Percentiles rank a stretch among this genome's conserved stretches.
Evolutionary conservation across 2,113 vertebrate species (phyloP).

Genomic region (Pangasianodon hypophthalmus): DNA sequence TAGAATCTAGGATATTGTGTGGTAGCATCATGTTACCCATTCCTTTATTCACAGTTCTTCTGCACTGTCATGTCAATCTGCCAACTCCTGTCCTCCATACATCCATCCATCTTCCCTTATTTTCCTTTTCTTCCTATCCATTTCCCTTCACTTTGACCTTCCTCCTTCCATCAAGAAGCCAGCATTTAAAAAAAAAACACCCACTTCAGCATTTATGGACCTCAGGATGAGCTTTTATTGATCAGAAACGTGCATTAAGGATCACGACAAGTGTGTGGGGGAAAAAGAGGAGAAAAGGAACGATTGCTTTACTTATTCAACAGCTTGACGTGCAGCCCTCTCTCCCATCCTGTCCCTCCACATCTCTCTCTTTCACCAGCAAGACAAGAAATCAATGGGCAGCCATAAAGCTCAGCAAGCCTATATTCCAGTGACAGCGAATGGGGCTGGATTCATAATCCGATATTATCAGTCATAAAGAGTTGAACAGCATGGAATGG

Average conservation of each 20-base stretch:
- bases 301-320: constrained; percentile 59
- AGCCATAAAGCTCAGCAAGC: constrained; percentile 48
- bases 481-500: constrained; percentile 29
- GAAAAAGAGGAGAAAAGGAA: constrained; percentile 32
- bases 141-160: neutral
- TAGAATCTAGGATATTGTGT: neutral
- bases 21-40: neutral
- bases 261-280: constrained; percentile 41
- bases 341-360: constrained; percentile 21
- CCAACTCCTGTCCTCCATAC: neutral
- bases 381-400: constrained; percentile 59
- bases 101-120: neutral
- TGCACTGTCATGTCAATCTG: neutral
- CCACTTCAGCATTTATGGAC: constrained; percentile 68
- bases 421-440: constrained; percentile 46
- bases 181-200: constrained; percentile 58
- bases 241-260: constrained; percentile 64
- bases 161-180: constrained; percentile 26
- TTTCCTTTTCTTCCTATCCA: neutral
- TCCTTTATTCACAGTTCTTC: neutral
- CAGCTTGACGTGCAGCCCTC: constrained; percentile 36
- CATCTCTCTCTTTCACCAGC: constrained; percentile 41
- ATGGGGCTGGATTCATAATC: constrained; percentile 52
- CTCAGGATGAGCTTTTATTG: constrained; percentile 71
- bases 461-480: constrained; percentile 45